Conservation (phyloP, 1,140 invertebrate genomes). For the Zaprionus africanus region DNA sequence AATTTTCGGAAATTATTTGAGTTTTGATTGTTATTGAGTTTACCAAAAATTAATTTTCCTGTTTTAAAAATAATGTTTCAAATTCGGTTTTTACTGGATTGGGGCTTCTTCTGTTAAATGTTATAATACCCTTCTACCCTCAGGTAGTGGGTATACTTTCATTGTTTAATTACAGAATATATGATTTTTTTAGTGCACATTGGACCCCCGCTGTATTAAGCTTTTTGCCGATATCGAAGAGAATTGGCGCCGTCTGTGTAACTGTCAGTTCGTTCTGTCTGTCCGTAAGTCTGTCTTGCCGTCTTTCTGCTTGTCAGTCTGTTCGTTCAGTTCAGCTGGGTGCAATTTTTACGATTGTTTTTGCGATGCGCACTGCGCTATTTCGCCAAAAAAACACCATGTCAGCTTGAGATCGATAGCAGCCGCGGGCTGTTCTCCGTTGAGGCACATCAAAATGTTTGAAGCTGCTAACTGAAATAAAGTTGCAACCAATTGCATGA, state of each 20-base stretch:
- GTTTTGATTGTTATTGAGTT: no score
- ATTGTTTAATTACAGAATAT: no score
- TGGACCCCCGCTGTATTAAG: neutral
- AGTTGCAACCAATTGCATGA: neutral
- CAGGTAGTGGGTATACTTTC: no score
- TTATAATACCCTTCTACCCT: no score
- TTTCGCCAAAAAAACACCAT: neutral
- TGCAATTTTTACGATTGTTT: conserved; percentile 36
- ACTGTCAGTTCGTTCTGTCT: neutral
- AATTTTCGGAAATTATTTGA: no score
- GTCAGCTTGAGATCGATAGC: conserved; percentile 5
- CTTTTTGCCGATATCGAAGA: conserved; percentile 12
- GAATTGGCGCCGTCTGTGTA: neutral
- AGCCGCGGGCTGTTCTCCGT: neutral
- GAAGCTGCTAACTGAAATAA: neutral
- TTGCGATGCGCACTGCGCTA: conserved; percentile 29
- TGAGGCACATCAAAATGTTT: neutral
- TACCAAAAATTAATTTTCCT: no score
- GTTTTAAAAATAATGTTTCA: no score
- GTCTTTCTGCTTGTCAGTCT: neutral
- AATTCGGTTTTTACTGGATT: no score
- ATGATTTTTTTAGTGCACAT: neutral
- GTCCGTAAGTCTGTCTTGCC: neutral
- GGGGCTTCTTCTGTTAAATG: no score
- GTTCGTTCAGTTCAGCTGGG: conserved; percentile 18